Conservation (phyloP, 2,797 vertebrate genomes). For the Rhinoraja longicauda region DNA sequence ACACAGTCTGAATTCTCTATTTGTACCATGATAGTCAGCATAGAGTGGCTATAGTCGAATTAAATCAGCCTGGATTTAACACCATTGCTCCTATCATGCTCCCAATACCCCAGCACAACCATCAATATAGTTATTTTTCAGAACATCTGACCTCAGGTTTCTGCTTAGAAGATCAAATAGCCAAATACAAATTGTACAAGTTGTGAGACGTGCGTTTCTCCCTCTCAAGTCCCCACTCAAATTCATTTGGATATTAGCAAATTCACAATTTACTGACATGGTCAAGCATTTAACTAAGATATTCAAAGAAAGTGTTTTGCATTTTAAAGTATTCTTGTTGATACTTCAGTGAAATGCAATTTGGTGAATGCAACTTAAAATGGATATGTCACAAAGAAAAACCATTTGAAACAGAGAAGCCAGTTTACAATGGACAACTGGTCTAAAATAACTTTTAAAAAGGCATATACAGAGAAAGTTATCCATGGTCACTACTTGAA, state of each 20-base stretch:
- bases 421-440: too few relatives aligned
- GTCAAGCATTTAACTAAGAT: not conserved
- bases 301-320: not conserved
- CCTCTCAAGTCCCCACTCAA: not conserved
- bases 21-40: not conserved
- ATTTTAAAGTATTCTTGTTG: not conserved
- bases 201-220: not conserved
- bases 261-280: not conserved
- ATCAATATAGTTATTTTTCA: too few relatives aligned
- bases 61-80: not conserved
- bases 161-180: not conserved
- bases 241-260: not conserved
- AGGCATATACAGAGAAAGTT: too few relatives aligned
- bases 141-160: not conserved
- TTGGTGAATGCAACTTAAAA: not conserved
- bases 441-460: not conserved
- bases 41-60: not conserved
- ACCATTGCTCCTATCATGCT: too few relatives aligned
- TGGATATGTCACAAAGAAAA: not conserved
- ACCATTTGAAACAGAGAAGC: not conserved
- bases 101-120: too few relatives aligned
- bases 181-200: not conserved
- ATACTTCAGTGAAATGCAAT: not conserved
- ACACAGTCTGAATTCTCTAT: not conserved
- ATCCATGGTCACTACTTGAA: too few relatives aligned